Base-by-base conservation (phyloP, 2,797 vertebrate genomes). In the Notoglanidium macrostoma region DNA sequence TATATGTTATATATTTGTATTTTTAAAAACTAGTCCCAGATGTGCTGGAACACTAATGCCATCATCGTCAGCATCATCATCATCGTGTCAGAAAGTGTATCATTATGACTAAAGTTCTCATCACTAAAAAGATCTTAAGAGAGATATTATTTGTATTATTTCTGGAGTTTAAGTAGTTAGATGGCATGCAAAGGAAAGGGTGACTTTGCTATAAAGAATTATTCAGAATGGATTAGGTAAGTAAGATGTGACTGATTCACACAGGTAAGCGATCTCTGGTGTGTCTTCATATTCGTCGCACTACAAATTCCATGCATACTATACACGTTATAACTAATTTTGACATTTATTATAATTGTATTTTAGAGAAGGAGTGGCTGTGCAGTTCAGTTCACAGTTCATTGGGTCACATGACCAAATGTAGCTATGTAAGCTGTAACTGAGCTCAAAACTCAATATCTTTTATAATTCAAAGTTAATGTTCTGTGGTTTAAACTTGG, bases 31-130 rank as follows among this genome's bases (percentile, higher is more conserved):
- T 29, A 10, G 9, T 46, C 61, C 46, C 72, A 84, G 81, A 55
- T n/a, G 51, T 51, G 51, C 44, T n/a, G 5, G 29, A 51, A 21
- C 23, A 6, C 17, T 77, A 21, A 78, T n/a, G 70, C 23, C 54
- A 76, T 67, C 44, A 57, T 67, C 44, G 76, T 23, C 19, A 46
- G 46, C 49, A 55, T 19, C 46, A 17, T 57, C 51, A 35, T 78
- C 54, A 44, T 12, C 67, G 55, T 82, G 68, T 57, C n/a, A 63
- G 49, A 87, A 87, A 65, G 70, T 51, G 11, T 68, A 46, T 44
- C 32, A 55, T 68, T 11, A 40, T 40, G 11, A 80, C 9, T 79
- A 11, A 59, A 44, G 55, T 51, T 79, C 1, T 1, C 9, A 55
- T 21, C 15, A 21, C 19, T 23, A 46, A 26, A 76, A n/a, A n/a